These are phyloP conservation scores for Tetragonisca angustula DNA, from an alignment of 2,888 invertebrate genomes.

Conservation along the genomic window DNA sequence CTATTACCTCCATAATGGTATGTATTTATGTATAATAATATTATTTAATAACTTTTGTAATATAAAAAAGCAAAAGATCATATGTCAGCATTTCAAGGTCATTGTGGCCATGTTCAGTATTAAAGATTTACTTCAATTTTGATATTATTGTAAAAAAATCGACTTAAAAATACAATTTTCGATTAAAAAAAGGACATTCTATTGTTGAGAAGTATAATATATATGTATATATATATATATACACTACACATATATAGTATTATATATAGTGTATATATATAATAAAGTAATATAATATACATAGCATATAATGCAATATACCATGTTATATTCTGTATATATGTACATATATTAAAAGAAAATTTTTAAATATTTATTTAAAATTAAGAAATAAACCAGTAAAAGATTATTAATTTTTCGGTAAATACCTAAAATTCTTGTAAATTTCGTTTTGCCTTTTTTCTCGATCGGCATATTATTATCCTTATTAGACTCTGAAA, in stretches of 20 bases:
- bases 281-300: too few species aligned
- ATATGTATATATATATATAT: too few species aligned
- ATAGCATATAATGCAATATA: too few species aligned
- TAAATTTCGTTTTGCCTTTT: constrained; percentile 29
- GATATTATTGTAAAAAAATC: not conserved
- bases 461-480: constrained; percentile 22
- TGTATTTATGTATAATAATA: constrained; percentile 13
- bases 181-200: not conserved
- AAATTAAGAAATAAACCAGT: not conserved
- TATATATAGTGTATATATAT: too few species aligned
- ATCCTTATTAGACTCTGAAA: constrained; percentile 29
- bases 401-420: not conserved
- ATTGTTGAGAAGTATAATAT: too few species aligned
- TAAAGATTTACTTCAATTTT: not conserved
- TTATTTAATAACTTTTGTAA: not conserved
- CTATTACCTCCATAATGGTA: not conserved
- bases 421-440: constrained; percentile 41
- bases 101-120: not conserved
- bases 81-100: not conserved
- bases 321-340: too few species aligned
- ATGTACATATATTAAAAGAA: not conserved
- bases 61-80: not conserved
- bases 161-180: not conserved
- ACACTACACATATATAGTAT: too few species aligned
- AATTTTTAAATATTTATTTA: not conserved